Evolutionary conservation across 2,113 vertebrate species (phyloP), one percentile per base, ranked within the genome.

Genomic region (Mobula hypostoma): DNA sequence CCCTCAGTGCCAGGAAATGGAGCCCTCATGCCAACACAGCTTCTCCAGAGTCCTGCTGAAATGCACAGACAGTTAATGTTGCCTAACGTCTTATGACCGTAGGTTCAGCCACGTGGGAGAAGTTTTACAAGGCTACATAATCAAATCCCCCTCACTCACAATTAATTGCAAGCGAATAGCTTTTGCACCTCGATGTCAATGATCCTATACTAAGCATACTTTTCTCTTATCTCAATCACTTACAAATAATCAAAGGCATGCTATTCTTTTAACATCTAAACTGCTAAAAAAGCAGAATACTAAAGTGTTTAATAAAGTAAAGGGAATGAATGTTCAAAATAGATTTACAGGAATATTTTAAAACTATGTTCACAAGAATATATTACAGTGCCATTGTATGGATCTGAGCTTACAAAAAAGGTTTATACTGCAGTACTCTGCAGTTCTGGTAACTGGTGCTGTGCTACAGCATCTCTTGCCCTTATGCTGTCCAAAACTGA

Each of bases 401-500:
- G 24, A 74, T 92, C 32, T 8, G 32, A 40, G 32, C 19, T 36
- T 8, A 40, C 66, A 48, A 27, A 24, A 40, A 93, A 36, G 70
- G 74, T 76, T n/a, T 93, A 56, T 93, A 95, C 80, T 72, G 95
- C 95, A 40, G 95, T 95, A 95, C 95, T 94, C 95, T 95, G 94
- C 94, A 96, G 95, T 94, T 83, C 94, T 87, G 94, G 95, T 95
- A 95, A 96, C 94, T 24, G 94, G 94, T 92, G 95, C 94, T 94
- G 97, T 96, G 96, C 96, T 96, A 94, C 97, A 96, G 96, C 96
- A 97, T 97, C 96, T 95, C 95, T 98, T 93, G 66, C 68, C 97
- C 98, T 98, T 97, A 96, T 66, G 96, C 98, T 96, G 98, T 97
- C 97, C 98, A 98, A 97, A 98, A 97, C 98, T 98, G 98, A 98